phyloP scores from a whole-genome alignment of 2,113 vertebrate species.

The Chloebia gouldiae region DNA sequence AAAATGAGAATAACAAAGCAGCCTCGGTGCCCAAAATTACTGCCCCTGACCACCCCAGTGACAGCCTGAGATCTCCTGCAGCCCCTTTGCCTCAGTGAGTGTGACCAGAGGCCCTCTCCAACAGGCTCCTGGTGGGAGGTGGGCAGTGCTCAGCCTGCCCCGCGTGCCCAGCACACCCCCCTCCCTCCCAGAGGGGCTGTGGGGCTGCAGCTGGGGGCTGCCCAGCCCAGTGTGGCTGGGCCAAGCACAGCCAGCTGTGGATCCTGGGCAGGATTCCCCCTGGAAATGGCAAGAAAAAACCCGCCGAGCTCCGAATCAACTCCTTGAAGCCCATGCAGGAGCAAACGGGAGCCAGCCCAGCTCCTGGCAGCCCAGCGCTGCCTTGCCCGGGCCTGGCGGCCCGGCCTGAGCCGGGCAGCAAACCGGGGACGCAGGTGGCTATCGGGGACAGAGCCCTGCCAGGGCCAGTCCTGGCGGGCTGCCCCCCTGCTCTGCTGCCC shows the following conservation, averaged over 20 bases:
- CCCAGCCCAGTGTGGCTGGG: not conserved
- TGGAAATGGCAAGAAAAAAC: not conserved
- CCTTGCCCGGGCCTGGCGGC: not conserved
- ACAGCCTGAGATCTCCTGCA: rapidly evolving
- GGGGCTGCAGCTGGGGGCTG: not conserved
- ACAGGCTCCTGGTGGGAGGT: too few relatives aligned
- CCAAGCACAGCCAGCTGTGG: not conserved
- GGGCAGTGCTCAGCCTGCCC: not conserved
- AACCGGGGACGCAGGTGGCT: not conserved
- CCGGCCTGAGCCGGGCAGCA: not conserved
- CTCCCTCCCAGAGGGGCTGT: not conserved
- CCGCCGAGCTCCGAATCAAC: not conserved
- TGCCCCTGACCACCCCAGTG: not conserved
- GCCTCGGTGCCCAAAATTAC: not conserved
- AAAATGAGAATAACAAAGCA: not conserved
- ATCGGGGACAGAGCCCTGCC: not conserved
- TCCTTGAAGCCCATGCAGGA: constrained; percentile 2
- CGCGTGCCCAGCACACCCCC: not conserved
- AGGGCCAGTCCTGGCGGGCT: not conserved
- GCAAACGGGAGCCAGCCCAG: not conserved
- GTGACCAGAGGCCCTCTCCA: rapidly evolving
- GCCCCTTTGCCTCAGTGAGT: not conserved
- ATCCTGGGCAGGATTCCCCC: not conserved
- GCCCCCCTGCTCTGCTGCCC: not conserved
- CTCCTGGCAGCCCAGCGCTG: not conserved